These are phyloP conservation scores for Bombus confusus DNA, from an alignment of 1,140 invertebrate species.

Conservation along the genomic window DNA sequence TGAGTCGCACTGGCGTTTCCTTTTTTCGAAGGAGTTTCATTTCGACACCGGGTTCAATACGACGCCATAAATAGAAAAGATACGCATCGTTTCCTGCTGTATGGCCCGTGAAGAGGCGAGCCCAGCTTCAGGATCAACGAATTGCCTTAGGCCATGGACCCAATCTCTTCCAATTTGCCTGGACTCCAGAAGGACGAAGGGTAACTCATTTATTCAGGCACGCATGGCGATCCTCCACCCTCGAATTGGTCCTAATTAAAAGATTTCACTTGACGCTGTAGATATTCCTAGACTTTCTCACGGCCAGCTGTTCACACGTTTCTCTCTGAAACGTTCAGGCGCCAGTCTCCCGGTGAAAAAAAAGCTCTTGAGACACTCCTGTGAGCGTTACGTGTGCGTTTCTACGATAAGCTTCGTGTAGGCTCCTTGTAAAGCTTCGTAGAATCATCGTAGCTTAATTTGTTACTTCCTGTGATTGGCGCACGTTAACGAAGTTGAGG, in stretches of 20 bases:
- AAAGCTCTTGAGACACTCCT: constrained; percentile 46
- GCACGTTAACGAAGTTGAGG: too few species aligned
- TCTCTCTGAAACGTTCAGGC: constrained; percentile 39
- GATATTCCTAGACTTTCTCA: constrained; percentile 58
- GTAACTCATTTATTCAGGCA: constrained; percentile 60
- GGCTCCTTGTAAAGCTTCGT: constrained; percentile 21
- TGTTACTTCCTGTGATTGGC: background rate
- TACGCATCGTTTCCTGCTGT: constrained; percentile 28
- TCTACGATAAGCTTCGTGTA: constrained; percentile 31
- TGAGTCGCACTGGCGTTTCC: background rate
- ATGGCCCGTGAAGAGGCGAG: background rate
- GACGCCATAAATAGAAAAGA: constrained; percentile 20
- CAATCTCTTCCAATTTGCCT: constrained; percentile 61
- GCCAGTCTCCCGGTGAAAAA: constrained; percentile 25
- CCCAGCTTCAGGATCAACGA: constrained; percentile 14
- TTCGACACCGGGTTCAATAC: background rate
- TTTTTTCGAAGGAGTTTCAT: background rate
- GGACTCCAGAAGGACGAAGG: constrained; percentile 25
- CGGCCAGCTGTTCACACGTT: constrained; percentile 36
- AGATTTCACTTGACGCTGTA: constrained; percentile 50
- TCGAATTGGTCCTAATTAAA: constrained; percentile 61
- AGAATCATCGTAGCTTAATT: constrained; percentile 22
- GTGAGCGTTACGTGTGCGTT: constrained; percentile 16
- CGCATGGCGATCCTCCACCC: constrained; percentile 44
- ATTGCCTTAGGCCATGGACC: constrained; percentile 34